Conservation (phyloP, 2,888 invertebrate species). For the Dryobotodes eremita region DNA sequence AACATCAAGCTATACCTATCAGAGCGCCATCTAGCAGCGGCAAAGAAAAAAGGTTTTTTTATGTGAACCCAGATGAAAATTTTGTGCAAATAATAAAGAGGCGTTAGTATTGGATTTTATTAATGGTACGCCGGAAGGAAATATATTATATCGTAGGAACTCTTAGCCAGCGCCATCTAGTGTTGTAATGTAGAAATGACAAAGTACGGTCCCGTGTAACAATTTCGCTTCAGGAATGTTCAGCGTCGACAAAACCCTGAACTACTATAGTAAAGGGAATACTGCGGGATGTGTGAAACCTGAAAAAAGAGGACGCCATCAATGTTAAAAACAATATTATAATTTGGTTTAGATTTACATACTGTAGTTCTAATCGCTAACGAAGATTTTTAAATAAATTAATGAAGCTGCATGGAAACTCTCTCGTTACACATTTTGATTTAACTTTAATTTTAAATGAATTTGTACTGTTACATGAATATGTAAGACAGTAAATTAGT, state of each 20-base stretch:
- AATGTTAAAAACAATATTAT: background rate
- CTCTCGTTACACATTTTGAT: background rate
- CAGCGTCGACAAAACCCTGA: background rate
- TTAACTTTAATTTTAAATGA: background rate
- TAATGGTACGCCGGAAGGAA: background rate
- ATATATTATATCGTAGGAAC: background rate
- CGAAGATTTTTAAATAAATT: background rate
- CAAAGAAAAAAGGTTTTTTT: background rate
- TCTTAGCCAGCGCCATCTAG: constrained; percentile 57
- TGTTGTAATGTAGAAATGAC: background rate
- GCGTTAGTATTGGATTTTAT: background rate
- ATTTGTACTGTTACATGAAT: background rate
- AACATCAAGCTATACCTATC: background rate
- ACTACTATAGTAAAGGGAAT: background rate
- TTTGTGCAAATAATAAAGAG: background rate
- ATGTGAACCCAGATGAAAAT: background rate
- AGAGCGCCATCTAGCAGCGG: constrained; percentile 20
- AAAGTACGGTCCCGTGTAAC: background rate
- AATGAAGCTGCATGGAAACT: background rate
- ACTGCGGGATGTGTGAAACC: background rate
- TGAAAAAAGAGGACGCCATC: constrained; percentile 46
- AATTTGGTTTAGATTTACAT: background rate
- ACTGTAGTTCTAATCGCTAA: background rate
- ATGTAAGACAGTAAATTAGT: no score
- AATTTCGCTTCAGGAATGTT: constrained; percentile 11